Conservation (phyloP, 2,888 invertebrate species). For the Smittia sp. region DNA sequence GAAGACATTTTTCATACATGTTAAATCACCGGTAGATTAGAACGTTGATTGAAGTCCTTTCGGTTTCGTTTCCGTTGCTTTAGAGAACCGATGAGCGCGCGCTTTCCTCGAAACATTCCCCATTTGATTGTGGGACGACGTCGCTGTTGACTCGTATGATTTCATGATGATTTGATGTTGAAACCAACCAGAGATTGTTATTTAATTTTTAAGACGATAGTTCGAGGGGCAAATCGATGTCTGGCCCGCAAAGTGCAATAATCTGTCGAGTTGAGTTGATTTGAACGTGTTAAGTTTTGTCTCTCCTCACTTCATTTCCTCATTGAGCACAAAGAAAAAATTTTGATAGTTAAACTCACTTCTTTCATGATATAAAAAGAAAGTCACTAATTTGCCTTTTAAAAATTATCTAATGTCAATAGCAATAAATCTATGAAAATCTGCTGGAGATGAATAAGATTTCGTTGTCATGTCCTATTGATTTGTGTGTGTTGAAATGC, state of each 20-base stretch:
- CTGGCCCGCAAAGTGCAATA: background rate
- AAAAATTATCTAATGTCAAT: slow-evolving; percentile 14
- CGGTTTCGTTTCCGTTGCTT: background rate
- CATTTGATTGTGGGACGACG: too few relatives aligned
- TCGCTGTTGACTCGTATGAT: background rate
- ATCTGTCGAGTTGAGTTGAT: slow-evolving; percentile 3
- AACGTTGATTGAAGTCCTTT: background rate
- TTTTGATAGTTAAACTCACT: background rate
- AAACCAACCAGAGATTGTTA: slow-evolving; percentile 6
- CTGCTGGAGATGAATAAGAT: background rate
- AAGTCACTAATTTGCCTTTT: slow-evolving; percentile 26
- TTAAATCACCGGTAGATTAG: background rate
- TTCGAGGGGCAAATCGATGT: background rate
- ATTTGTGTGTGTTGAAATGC: slow-evolving; percentile 8
- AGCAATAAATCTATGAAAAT: slow-evolving; percentile 4
- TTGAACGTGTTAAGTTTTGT: slow-evolving; percentile 18
- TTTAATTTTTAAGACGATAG: slow-evolving; percentile 24
- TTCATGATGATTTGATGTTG: background rate
- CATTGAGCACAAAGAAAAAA: background rate
- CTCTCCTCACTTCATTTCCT: background rate
- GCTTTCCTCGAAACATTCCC: background rate
- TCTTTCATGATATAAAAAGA: background rate
- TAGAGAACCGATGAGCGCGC: background rate
- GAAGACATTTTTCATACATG: slow-evolving; percentile 12
- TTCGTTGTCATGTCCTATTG: slow-evolving; percentile 7